These are phyloP conservation scores for Phoxinus phoxinus DNA, from an alignment of 2,113 vertebrate genomes.

Conservation along the genomic window DNA sequence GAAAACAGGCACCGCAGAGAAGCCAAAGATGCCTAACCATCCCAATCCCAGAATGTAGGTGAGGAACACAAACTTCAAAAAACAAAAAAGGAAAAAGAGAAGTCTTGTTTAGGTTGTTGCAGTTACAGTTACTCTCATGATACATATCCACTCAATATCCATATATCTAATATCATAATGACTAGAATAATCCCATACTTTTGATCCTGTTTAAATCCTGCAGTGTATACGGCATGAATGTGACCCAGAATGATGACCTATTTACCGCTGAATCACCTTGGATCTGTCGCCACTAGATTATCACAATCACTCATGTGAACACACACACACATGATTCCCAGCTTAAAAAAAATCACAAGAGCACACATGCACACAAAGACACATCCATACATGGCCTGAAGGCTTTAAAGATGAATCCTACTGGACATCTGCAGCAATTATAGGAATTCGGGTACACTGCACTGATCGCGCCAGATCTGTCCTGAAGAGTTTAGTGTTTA, in stretches of 20 bases:
- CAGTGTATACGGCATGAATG: constrained; percentile 2
- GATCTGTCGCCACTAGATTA: neutral
- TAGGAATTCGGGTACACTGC: constrained; percentile 64
- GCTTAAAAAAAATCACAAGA: neutral
- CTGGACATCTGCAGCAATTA: constrained; percentile 66
- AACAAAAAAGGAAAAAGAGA: constrained; percentile 66
- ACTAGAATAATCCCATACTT: neutral
- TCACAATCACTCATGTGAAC: constrained; percentile 11
- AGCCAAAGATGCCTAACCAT: constrained; percentile 95
- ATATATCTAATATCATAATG: neutral
- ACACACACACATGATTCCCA: constrained; percentile 34
- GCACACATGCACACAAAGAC: no score
- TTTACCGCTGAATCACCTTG: constrained; percentile 24
- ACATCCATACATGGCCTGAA: neutral
- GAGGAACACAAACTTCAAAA: constrained; percentile 66
- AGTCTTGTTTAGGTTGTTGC: neutral
- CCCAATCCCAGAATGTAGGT: constrained; percentile 92
- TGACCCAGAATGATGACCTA: constrained; percentile 52
- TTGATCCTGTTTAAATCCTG: constrained; percentile 28
- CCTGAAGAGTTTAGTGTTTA: neutral
- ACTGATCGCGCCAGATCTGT: constrained; percentile 46
- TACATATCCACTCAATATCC: neutral
- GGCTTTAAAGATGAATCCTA: constrained; percentile 53
- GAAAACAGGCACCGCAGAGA: constrained; percentile 95
- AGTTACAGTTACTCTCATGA: neutral